A percentile compares a stretch with the other conserved stretches of the same genome.
Conservation (phyloP, 1,140 invertebrate genomes). For the Ceratoteleas bidentatus region DNA sequence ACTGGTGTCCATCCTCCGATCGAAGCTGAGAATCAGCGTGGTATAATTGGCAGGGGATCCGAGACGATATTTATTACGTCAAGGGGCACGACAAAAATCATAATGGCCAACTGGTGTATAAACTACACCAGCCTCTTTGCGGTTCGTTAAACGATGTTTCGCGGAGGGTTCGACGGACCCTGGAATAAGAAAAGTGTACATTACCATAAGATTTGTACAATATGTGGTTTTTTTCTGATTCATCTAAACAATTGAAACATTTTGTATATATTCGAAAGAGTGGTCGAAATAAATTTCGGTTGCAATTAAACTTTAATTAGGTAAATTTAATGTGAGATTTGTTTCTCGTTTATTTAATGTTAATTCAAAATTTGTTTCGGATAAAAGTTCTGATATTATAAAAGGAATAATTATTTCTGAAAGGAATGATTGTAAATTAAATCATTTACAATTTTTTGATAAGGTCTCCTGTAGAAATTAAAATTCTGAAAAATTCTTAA, state of each 20-base stretch:
- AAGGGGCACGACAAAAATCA: constrained; percentile 73
- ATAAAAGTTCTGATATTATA: too few species aligned
- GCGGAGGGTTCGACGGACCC: constrained; percentile 45
- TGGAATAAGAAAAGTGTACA: constrained; percentile 28
- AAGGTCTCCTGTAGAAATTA: too few species aligned
- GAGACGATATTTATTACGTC: constrained; percentile 78
- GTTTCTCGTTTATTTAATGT: too few species aligned
- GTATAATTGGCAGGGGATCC: constrained; percentile 77
- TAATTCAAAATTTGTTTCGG: too few species aligned
- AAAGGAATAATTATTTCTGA: too few species aligned
- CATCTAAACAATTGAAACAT: neutral
- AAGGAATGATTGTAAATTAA: too few species aligned
- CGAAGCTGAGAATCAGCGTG: constrained; percentile 61
- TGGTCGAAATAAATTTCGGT: too few species aligned
- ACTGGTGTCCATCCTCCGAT: constrained; percentile 61
- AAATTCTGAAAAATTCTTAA: too few species aligned
- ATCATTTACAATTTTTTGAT: too few species aligned
- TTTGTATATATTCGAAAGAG: too few species aligned
- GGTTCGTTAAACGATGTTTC: constrained; percentile 78
- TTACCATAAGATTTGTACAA: constrained; percentile 44
- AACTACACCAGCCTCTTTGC: constrained; percentile 77
- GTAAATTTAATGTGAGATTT: too few species aligned
- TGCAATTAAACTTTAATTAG: too few species aligned
- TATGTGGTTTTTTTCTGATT: constrained; percentile 5
- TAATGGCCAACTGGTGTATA: constrained; percentile 78